Conservation (phyloP, 1,140 invertebrate species). For the Saccostrea echinata region DNA sequence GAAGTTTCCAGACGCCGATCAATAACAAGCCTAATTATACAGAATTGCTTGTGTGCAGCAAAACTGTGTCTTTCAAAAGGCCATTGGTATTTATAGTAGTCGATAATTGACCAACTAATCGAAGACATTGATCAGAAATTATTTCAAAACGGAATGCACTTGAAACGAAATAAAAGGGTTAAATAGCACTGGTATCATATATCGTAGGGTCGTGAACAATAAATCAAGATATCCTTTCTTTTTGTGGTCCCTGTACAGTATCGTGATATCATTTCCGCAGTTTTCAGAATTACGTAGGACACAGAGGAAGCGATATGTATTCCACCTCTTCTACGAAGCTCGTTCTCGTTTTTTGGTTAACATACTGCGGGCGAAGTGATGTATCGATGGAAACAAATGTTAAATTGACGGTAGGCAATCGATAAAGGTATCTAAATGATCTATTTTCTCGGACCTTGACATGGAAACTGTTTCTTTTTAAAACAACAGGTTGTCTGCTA, state of each 20-base stretch:
- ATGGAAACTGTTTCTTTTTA: background rate
- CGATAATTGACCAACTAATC: background rate
- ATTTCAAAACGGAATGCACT: background rate
- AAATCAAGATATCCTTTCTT: background rate
- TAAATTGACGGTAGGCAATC: constrained; percentile 23
- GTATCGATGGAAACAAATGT: constrained; percentile 13
- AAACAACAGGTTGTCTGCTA: background rate
- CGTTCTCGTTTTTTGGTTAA: background rate
- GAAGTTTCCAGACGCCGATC: no score
- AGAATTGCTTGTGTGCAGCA: background rate
- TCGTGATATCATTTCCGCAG: background rate
- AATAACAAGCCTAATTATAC: background rate
- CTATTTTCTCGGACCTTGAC: constrained; percentile 3
- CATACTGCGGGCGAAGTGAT: background rate
- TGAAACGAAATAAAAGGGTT: background rate
- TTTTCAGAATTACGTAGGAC: background rate
- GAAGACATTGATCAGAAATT: background rate
- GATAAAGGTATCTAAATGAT: constrained; percentile 11
- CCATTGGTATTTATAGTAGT: background rate
- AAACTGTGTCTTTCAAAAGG: background rate
- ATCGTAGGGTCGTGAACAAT: background rate
- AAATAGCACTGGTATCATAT: background rate
- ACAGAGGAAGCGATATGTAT: background rate
- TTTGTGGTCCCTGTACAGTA: background rate
- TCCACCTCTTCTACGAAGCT: background rate